These are phyloP conservation scores for Pyrochroa serraticornis DNA, from an alignment of 2,888 invertebrate species.

Conservation along the genomic window DNA sequence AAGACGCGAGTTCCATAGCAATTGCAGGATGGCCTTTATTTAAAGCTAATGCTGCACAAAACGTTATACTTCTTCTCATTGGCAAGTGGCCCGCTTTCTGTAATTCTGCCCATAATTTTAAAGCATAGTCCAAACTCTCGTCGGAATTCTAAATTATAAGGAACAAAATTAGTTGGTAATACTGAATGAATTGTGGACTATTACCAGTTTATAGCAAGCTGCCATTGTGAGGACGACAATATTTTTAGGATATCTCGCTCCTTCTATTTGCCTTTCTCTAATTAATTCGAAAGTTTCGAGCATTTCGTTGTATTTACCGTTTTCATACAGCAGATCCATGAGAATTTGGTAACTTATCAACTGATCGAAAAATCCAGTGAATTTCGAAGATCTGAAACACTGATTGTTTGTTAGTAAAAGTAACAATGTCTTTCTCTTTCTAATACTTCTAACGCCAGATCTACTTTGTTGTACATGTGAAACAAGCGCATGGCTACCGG, in stretches of 20 bases:
- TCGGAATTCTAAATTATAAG: conserved; percentile 67
- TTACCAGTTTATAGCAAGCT: conserved; percentile 78
- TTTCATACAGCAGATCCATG: conserved; percentile 73
- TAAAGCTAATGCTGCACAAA: conserved; percentile 70
- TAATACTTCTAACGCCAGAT: conserved; percentile 66
- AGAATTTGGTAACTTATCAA: conserved; percentile 70
- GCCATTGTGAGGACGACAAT: conserved; percentile 70
- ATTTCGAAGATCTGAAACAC: conserved; percentile 68
- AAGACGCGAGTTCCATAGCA: conserved; percentile 70
- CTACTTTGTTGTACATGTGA: conserved; percentile 71
- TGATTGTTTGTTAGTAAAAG: conserved; percentile 55
- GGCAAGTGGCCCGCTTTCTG: conserved; percentile 63
- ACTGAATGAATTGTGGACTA: conserved; percentile 9
- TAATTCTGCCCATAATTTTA: conserved; percentile 67
- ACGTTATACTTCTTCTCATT: conserved; percentile 67
- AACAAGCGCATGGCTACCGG: conserved; percentile 83
- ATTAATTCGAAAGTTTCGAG: conserved; percentile 68
- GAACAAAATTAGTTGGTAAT: conserved; percentile 8
- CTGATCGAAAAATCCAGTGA: conserved; percentile 76
- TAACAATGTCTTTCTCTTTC: background rate
- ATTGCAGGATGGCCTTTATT: conserved; percentile 71
- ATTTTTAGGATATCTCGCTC: conserved; percentile 72
- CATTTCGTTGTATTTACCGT: conserved; percentile 71
- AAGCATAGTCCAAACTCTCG: conserved; percentile 68
- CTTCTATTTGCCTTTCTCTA: conserved; percentile 66